Evolutionary conservation across 2,797 vertebrate genomes (phyloP).

Genomic region (Eleutherodactylus coqui): DNA sequence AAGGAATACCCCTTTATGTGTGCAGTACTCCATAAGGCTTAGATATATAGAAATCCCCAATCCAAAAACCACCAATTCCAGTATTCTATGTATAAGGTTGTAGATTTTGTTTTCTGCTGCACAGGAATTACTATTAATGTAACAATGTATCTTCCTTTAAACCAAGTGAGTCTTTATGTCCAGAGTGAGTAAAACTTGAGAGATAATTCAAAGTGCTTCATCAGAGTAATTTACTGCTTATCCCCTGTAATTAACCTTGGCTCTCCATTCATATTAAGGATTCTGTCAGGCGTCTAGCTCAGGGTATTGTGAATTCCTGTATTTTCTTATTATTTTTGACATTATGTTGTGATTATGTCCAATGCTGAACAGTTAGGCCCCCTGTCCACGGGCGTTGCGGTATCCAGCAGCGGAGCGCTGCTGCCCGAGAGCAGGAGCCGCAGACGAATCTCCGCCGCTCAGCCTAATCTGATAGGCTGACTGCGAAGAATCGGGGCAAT

Average conservation of each 20-base stretch:
- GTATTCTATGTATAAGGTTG: not conserved
- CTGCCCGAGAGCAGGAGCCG: too few species aligned
- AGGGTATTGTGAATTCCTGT: slow-evolving; percentile 14
- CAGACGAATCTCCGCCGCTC: too few species aligned
- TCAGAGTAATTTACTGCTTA: not conserved
- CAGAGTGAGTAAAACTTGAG: not conserved
- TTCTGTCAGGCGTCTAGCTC: slow-evolving; percentile 18
- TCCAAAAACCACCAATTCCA: not conserved
- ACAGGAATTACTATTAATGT: not conserved
- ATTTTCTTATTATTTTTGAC: not conserved
- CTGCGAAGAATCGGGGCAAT: too few species aligned
- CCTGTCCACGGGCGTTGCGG: too few species aligned
- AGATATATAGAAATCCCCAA: too few species aligned
- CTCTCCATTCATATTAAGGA: not conserved
- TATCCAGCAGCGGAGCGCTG: too few species aligned
- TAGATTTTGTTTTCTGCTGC: not conserved
- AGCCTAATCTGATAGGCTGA: too few species aligned
- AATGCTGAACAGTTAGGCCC: not conserved
- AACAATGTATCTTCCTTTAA: not conserved
- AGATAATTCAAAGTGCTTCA: not conserved
- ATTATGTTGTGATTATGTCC: not conserved
- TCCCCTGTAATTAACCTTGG: slow-evolving; percentile 12
- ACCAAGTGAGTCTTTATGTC: not conserved
- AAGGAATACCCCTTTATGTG: too few species aligned
- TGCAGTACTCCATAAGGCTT: not conserved